A percentile compares a stretch with the other conserved stretches of the same genome.
Evolutionary conservation across 2,797 vertebrate genomes (phyloP).

Genomic region (Cryptoblepharus egeriae): DNA sequence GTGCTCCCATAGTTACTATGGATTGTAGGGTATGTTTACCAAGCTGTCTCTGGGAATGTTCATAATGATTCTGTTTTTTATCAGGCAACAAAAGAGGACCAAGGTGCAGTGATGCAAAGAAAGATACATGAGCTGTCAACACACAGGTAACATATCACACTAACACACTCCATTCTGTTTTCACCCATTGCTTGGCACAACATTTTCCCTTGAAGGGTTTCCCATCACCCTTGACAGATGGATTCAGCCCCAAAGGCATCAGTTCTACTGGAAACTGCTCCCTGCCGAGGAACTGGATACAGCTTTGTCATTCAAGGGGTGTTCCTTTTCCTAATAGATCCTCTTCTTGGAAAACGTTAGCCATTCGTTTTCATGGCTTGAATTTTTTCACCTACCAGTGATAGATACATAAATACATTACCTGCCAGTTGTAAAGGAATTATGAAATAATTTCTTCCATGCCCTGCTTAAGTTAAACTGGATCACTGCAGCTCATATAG

Average conservation of each 20-base stretch:
- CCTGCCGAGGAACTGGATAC: slow-evolving; percentile 47
- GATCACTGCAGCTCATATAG: neutral
- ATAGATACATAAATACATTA: slow-evolving; percentile 33
- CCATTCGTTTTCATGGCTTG: slow-evolving; percentile 47
- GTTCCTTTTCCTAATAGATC: slow-evolving; percentile 52
- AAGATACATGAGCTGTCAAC: slow-evolving; percentile 66
- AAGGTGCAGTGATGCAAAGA: slow-evolving; percentile 45
- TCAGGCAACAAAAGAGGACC: slow-evolving; percentile 61
- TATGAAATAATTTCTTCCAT: neutral
- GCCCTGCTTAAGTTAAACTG: slow-evolving; percentile 11
- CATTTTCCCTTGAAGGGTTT: slow-evolving; percentile 65
- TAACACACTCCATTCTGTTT: slow-evolving; percentile 54
- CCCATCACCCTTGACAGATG: slow-evolving; percentile 65
- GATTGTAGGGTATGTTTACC: no score
- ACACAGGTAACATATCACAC: slow-evolving; percentile 64
- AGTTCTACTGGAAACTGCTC: slow-evolving; percentile 57
- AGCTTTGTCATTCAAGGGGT: slow-evolving; percentile 59
- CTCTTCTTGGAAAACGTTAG: slow-evolving; percentile 46
- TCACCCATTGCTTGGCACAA: slow-evolving; percentile 40
- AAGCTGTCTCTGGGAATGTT: slow-evolving; percentile 55
- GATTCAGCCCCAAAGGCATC: slow-evolving; percentile 67
- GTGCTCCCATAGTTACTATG: no score
- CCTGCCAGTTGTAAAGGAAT: slow-evolving; percentile 17
- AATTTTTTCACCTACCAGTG: neutral
- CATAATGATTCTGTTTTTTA: slow-evolving; percentile 65